These are phyloP conservation scores for Barnardius zonarius DNA, from an alignment of 2,113 vertebrate species.

Conservation along the genomic window DNA sequence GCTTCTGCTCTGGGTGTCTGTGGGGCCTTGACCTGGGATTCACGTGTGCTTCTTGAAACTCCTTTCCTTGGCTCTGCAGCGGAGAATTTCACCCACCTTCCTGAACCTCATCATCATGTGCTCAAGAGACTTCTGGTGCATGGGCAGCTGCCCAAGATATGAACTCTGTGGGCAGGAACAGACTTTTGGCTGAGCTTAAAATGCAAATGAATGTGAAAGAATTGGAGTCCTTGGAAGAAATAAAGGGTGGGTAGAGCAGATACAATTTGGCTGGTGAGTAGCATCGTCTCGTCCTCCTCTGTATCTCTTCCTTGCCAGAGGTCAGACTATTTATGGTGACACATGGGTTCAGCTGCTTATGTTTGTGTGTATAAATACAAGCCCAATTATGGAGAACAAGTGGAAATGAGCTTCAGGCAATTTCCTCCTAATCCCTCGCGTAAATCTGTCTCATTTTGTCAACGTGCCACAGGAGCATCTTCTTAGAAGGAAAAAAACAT, in stretches of 20 bases:
- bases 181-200: constrained; percentile 33
- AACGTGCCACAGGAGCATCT: constrained; percentile 3
- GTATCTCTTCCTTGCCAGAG: constrained; percentile 41
- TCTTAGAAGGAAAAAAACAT: constrained; percentile 5
- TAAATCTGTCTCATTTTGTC: constrained; percentile 59
- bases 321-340: constrained; percentile 50
- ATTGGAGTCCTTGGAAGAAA: not conserved
- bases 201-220: not conserved
- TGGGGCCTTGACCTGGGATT: not conserved
- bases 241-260: constrained; percentile 27
- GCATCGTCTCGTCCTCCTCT: not conserved
- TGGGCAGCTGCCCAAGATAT: constrained; percentile 1
- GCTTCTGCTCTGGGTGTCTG: not conserved
- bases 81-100: not conserved
- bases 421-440: constrained; percentile 49
- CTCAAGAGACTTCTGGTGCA: not conserved
- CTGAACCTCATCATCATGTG: not conserved
- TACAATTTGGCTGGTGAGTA: constrained; percentile 25
- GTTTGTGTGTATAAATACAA: constrained; percentile 35
- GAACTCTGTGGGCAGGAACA: constrained; percentile 1
- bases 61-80: not conserved
- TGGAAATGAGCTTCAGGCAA: constrained; percentile 58
- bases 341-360: constrained; percentile 36
- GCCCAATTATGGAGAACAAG: constrained; percentile 28
- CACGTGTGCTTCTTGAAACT: not conserved